Evolutionary conservation across 2,888 invertebrate genomes (phyloP).

Genomic region (Malacosoma neustria): DNA sequence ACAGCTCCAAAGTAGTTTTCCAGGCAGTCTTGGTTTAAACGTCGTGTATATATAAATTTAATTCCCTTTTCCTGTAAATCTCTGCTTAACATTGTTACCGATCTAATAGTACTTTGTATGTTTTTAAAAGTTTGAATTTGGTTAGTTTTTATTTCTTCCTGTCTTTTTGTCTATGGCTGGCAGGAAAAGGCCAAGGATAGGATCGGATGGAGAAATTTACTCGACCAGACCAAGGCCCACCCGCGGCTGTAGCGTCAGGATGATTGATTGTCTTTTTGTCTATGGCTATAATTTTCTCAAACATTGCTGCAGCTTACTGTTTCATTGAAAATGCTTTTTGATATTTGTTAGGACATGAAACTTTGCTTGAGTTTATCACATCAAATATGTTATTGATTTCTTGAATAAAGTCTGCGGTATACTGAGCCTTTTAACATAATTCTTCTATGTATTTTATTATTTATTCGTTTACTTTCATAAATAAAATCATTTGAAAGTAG

Average conservation of each 20-base stretch:
- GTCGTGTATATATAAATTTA: constrained; percentile 9
- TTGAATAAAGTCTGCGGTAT: constrained; percentile 10
- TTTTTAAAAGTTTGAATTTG: constrained; percentile 6
- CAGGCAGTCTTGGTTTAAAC: constrained; percentile 10
- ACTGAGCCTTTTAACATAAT: too few species aligned
- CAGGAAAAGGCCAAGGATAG: too few species aligned
- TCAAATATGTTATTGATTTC: constrained; percentile 12
- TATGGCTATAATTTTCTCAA: constrained; percentile 3
- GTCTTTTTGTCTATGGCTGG: constrained; percentile 1
- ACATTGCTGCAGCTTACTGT: constrained; percentile 3
- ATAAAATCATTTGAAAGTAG: too few species aligned
- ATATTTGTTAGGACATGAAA: constrained; percentile 4
- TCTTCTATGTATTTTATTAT: too few species aligned
- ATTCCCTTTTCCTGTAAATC: constrained; percentile 10
- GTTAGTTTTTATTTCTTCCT: background rate
- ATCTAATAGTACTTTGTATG: constrained; percentile 11
- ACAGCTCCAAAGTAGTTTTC: constrained; percentile 9
- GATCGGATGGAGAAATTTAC: too few species aligned
- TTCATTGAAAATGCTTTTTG: constrained; percentile 6
- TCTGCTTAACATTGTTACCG: constrained; percentile 7
- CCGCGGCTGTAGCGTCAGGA: too few species aligned
- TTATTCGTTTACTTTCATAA: too few species aligned
- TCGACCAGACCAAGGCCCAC: too few species aligned
- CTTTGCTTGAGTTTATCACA: constrained; percentile 10
- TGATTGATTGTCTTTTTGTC: background rate